Base-by-base conservation (phyloP, 2,797 vertebrate species). In the Notamacropus eugenii region DNA sequence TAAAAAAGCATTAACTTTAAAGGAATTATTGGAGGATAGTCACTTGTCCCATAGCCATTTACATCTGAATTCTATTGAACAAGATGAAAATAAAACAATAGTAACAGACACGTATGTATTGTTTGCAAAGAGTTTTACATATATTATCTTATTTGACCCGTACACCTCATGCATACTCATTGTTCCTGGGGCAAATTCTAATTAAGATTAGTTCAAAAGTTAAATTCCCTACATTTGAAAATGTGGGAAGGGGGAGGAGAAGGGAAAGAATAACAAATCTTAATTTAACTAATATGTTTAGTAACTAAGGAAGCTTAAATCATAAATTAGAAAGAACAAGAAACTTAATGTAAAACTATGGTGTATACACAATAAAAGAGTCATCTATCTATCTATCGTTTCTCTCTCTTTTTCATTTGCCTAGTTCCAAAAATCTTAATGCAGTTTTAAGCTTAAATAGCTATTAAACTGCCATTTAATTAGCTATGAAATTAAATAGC, bases 231-330 rank as follows among this genome's bases (percentile, higher is more conserved):
- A 82, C 0, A 31, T 96, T 96, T 96, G n/a, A 82, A 82, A 82
- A 16, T n/a, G 6, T 74, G n/a, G 67, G 16, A 19, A 40, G 16
- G 67, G 34, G 1, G 6, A 46, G n/a, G n/a, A 74, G 62, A 24
- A 5, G n/a, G n/a, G 2, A 46, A 82, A 92, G 90, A 96, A 94
- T 90, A 97, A 92, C 13, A 95, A 91, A 92, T 96, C 82, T 93
- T 95, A 93, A 97, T 97, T 95, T 95, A 96, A 93, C 96, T 97
- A 95, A 98, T 97, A 90, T 62, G 28, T 19, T 97, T 97, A 46
- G n/a, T 94, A 97, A 97, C 95, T 92, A 94, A 93, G 94, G 93
- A 96, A 95, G 94, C 58, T 90, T 54, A 96, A 97, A 62, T 97
- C 92, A 96, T 92, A 97, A 54, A 96, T 97, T 93, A 97, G 94